Conservation (phyloP, 2,888 invertebrate species). For the Peribatodes rhomboidaria region DNA sequence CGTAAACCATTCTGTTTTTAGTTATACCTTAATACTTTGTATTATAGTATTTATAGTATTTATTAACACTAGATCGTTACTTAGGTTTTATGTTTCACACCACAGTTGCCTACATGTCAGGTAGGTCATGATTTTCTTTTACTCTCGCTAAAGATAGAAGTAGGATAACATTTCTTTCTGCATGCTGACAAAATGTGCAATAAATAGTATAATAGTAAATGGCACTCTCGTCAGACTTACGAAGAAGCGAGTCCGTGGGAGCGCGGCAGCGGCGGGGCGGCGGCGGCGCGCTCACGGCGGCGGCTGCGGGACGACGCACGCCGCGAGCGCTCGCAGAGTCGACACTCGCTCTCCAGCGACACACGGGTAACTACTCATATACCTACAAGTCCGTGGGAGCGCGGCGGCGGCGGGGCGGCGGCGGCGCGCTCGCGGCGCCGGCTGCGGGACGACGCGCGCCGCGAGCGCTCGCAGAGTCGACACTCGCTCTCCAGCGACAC, state of each 20-base stretch:
- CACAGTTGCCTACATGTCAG: too few species aligned
- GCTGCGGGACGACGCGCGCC: slow-evolving; percentile 73
- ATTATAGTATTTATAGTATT: too few species aligned
- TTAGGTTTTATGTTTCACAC: too few species aligned
- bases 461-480: slow-evolving; percentile 88
- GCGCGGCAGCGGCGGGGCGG: slow-evolving; percentile 63
- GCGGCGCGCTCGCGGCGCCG: slow-evolving; percentile 68
- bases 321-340: slow-evolving; percentile 88
- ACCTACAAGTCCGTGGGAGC: slow-evolving; percentile 60
- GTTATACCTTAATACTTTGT: too few species aligned
- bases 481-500: slow-evolving; percentile 90
- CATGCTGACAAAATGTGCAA: too few species aligned
- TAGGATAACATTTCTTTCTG: too few species aligned
- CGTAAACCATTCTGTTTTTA: too few species aligned
- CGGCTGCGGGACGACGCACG: slow-evolving; percentile 74
- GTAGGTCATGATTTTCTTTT: too few species aligned
- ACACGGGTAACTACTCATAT: slow-evolving; percentile 81
- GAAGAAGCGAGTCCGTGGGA: slow-evolving; percentile 76
- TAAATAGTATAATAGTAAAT: too few species aligned
- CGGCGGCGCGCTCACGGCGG: slow-evolving; percentile 63
- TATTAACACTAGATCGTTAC: too few species aligned
- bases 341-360: slow-evolving; percentile 89
- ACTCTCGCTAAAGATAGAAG: too few species aligned
- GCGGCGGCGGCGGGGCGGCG: slow-evolving; percentile 61
- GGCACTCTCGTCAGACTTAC: slow-evolving; percentile 72